Evolutionary conservation across 2,113 vertebrate genomes (phyloP).

Genomic region (Mobula hypostoma): DNA sequence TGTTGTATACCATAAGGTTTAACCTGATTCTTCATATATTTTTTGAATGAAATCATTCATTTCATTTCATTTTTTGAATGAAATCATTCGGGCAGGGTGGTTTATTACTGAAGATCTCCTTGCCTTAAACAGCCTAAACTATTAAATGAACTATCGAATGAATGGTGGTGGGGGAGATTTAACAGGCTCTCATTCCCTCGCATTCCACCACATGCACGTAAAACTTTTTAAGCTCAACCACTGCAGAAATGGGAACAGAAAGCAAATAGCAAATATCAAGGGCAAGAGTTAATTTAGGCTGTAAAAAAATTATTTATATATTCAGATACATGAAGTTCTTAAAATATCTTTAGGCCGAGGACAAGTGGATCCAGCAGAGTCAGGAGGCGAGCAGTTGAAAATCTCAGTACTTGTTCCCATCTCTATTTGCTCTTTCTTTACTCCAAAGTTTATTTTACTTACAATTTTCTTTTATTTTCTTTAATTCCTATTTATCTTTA

Average conservation of each 20-base stretch:
- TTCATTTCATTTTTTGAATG: not conserved
- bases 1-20: not conserved
- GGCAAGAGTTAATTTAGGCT: not conserved
- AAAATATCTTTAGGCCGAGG: not conserved
- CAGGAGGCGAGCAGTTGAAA: not conserved
- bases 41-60: not conserved
- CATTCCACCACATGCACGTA: not conserved
- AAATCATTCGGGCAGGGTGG: not conserved
- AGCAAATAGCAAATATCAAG: not conserved
- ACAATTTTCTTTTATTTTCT: not conserved
- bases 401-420: not conserved
- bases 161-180: not conserved
- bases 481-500: constrained; percentile 3
- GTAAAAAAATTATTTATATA: too few species aligned
- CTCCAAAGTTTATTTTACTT: not conserved
- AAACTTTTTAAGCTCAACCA: not conserved
- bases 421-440: not conserved
- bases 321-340: not conserved
- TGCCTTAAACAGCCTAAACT: not conserved
- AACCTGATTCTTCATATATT: not conserved
- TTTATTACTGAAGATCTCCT: not conserved
- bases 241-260: not conserved
- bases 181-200: not conserved
- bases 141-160: not conserved
- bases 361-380: not conserved